These are phyloP conservation scores for Nothura maculosa DNA, from an alignment of 2,797 vertebrate species.

Conservation along the genomic window DNA sequence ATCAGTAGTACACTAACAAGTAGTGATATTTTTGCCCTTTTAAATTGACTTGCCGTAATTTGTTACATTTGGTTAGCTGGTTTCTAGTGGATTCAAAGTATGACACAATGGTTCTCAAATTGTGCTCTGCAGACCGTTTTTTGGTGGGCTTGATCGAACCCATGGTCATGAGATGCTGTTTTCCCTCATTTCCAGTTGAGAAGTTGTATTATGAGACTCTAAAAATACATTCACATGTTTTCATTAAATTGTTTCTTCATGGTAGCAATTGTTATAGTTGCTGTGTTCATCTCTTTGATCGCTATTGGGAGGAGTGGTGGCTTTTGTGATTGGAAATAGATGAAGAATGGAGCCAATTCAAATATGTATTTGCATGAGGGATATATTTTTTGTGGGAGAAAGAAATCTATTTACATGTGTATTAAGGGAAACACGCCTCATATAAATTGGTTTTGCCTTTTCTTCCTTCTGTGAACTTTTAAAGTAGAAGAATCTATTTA, in stretches of 20 bases:
- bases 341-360: background rate
- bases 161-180: slow-evolving; percentile 38
- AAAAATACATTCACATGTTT: slow-evolving; percentile 69
- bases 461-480: background rate
- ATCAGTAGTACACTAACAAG: slow-evolving; percentile 40
- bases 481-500: background rate
- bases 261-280: slow-evolving; percentile 61
- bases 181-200: slow-evolving; percentile 41
- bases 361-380: slow-evolving; percentile 15
- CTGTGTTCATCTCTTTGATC: slow-evolving; percentile 34
- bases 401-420: background rate
- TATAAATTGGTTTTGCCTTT: background rate
- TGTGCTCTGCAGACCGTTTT: slow-evolving; percentile 37
- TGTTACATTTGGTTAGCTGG: slow-evolving; percentile 53
- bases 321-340: slow-evolving; percentile 56
- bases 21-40: slow-evolving; percentile 60
- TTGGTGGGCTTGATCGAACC: slow-evolving; percentile 25
- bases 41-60: slow-evolving; percentile 49
- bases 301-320: slow-evolving; percentile 32
- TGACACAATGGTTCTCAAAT: slow-evolving; percentile 36
- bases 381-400: background rate
- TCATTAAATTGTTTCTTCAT: slow-evolving; percentile 40
- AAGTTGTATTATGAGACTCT: slow-evolving; percentile 37
- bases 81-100: slow-evolving; percentile 22
- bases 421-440: background rate